Evolutionary conservation across 2,888 invertebrate genomes (phyloP).

Genomic region (Rhopalosiphum nymphaeae): DNA sequence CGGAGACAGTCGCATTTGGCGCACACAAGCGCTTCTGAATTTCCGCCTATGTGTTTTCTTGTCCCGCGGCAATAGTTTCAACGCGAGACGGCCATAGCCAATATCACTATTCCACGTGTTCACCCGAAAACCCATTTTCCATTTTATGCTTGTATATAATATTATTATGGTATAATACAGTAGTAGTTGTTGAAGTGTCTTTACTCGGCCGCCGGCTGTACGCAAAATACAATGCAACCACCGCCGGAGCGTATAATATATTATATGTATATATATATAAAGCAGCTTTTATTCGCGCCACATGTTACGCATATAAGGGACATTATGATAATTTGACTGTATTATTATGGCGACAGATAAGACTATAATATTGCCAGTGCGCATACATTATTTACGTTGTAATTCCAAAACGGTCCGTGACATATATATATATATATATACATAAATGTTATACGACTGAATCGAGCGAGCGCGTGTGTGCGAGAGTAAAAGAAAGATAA

Average conservation of each 20-base stretch:
- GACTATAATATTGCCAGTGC: not conserved
- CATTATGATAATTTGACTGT: conserved; percentile 42
- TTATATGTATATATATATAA: not conserved
- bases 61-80: not conserved
- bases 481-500: not conserved
- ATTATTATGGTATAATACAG: not conserved
- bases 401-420: not conserved
- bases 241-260: conserved; percentile 1
- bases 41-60: not conserved
- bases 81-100: not conserved
- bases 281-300: conserved; percentile 22
- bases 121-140: not conserved
- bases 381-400: not conserved
- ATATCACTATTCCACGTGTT: not conserved
- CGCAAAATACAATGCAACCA: conserved; percentile 39
- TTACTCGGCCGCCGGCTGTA: not conserved
- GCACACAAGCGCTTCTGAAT: not conserved
- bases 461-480: not conserved
- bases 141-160: not conserved
- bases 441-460: not conserved
- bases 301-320: not conserved
- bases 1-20: not conserved
- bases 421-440: not conserved
- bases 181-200: not conserved
- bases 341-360: not conserved